phyloP scores from a whole-genome alignment of 35 echinoderm and acorn worm genomes.

The Ptychodera flava region DNA sequence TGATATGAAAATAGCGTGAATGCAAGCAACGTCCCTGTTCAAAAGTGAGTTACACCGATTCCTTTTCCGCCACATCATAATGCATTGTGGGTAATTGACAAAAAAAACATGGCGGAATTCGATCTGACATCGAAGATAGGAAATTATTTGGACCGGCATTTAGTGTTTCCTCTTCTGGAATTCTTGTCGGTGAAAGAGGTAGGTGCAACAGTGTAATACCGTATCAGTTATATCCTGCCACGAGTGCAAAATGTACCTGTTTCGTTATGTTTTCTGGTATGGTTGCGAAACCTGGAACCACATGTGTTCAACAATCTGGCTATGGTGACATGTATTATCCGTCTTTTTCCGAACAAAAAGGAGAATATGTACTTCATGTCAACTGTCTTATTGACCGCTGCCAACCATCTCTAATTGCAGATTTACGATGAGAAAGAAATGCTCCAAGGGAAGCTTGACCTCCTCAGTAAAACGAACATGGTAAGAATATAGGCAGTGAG shows the following conservation, averaged over 20 bases:
- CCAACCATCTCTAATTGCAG: slow-evolving; percentile 53
- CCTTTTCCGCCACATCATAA: neutral
- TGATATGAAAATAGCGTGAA: too few species aligned
- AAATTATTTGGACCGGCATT: slow-evolving; percentile 94
- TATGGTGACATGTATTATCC: too few species aligned
- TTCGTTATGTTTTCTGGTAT: too few species aligned
- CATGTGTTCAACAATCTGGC: too few species aligned
- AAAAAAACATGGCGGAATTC: slow-evolving; percentile 79
- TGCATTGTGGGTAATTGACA: slow-evolving; percentile 5
- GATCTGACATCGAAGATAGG: slow-evolving; percentile 89
- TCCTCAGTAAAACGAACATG: slow-evolving; percentile 98
- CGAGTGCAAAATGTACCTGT: too few species aligned
- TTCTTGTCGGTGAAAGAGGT: slow-evolving; percentile 95
- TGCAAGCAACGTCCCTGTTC: neutral
- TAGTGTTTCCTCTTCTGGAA: slow-evolving; percentile 90
- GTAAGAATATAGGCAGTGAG: too few species aligned
- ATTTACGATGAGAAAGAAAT: slow-evolving; percentile 96
- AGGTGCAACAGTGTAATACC: too few species aligned
- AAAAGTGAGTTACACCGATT: slow-evolving; percentile 1
- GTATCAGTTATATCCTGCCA: too few species aligned
- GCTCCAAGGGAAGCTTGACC: slow-evolving; percentile 85
- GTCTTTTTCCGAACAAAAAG: too few species aligned
- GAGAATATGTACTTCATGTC: too few species aligned
- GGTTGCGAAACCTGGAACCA: too few species aligned
- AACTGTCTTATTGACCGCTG: too few species aligned